Evolutionary conservation across 35 echinoderm and acorn worm species (phyloP).

Genomic region (Hemicentrotus pulcherrimus): DNA sequence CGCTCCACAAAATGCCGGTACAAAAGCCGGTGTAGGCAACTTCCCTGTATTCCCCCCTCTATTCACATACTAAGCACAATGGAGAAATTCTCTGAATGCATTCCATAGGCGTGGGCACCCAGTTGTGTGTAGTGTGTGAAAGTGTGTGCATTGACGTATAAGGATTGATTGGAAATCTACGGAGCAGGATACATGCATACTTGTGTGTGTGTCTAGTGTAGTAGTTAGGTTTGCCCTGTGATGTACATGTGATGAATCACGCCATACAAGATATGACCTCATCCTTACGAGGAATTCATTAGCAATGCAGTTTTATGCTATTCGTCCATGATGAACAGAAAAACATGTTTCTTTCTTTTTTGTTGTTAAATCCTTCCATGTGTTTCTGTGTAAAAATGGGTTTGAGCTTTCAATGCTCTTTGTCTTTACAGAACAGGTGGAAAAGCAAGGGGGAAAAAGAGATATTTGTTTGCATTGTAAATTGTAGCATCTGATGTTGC

Average conservation of each 20-base stretch:
- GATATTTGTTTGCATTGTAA: too few relatives aligned
- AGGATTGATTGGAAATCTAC: background rate
- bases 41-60: background rate
- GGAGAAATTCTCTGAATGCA: background rate
- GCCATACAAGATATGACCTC: background rate
- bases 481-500: too few relatives aligned
- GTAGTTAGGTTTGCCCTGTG: background rate
- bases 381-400: too few relatives aligned
- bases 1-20: background rate
- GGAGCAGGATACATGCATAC: background rate
- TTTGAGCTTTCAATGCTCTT: too few relatives aligned
- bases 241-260: constrained; percentile 6
- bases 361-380: too few relatives aligned
- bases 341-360: too few relatives aligned
- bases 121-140: constrained; percentile 1
- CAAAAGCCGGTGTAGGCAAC: background rate
- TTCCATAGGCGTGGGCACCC: background rate
- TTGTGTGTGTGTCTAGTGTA: background rate
- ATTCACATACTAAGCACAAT: background rate
- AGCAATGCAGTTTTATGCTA: too few relatives aligned
- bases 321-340: too few relatives aligned
- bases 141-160: background rate
- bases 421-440: too few relatives aligned
- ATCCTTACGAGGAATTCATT: background rate
- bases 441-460: too few relatives aligned